Conservation (phyloP, 2,888 invertebrate genomes). For the Leptogaster cylindrica region DNA sequence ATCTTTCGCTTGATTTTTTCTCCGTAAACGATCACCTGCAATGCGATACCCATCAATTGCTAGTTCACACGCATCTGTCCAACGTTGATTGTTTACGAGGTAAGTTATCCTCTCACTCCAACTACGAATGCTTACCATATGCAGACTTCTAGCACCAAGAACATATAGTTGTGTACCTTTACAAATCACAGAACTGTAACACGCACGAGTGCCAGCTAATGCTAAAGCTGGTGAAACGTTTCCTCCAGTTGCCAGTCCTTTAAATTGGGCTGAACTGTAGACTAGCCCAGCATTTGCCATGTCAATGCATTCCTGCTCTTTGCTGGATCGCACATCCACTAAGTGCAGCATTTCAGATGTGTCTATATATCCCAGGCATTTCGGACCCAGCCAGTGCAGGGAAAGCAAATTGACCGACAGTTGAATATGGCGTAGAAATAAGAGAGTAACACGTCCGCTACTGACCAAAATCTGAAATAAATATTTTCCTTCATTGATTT, state of each 20-base stretch:
- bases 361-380: constrained; percentile 85
- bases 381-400: constrained; percentile 81
- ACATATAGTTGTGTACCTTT: constrained; percentile 73
- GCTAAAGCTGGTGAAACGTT: constrained; percentile 77
- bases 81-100: constrained; percentile 66
- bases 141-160: constrained; percentile 70
- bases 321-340: constrained; percentile 86
- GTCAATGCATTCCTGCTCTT: constrained; percentile 84
- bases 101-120: constrained; percentile 73
- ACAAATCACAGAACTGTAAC: constrained; percentile 74
- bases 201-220: constrained; percentile 68
- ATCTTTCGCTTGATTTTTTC: constrained; percentile 60
- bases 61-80: constrained; percentile 66
- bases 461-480: constrained; percentile 56
- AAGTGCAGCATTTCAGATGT: constrained; percentile 82
- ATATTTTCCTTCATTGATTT: too few relatives aligned
- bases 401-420: constrained; percentile 76
- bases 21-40: constrained; percentile 59
- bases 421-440: constrained; percentile 74
- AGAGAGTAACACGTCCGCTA: constrained; percentile 66
- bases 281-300: constrained; percentile 81
- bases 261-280: constrained; percentile 83
- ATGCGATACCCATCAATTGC: constrained; percentile 63
- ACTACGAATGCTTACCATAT: constrained; percentile 68
- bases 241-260: constrained; percentile 94